Evolutionary conservation across 1,140 invertebrate species (phyloP), one percentile per base, ranked within the genome.

Genomic region (Cephus cinctus): DNA sequence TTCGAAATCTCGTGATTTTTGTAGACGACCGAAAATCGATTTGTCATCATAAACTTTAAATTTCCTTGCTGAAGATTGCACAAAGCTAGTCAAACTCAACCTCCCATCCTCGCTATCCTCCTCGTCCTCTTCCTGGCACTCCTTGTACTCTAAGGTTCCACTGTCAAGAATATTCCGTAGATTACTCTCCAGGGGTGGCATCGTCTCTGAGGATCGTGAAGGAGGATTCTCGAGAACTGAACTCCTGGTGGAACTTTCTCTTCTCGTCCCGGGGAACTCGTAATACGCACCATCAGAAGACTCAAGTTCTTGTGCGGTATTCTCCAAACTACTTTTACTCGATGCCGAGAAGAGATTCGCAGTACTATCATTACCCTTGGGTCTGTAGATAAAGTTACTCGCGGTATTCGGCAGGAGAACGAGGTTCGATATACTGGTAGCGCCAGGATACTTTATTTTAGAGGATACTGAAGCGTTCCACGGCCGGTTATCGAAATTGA

Each of bases 321-420:
- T 19, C 2, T 53, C 50, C 31, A 54, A 41, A 27, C 50, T 55
- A 22, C 34, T 32, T 36, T 53, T 59, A 27, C 45, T 54, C 1
- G 47, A 52, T 14, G 42, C 31, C 5, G 63, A 56, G 32, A 67
- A 69, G 3, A 73, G 31, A 51, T 72, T 73, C 5, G 59, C 48
- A 3, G 48, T 63, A 11, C 71, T 71, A 31, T 68, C 56, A 19
- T 70, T 68, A 5, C 45, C 31, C 3, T 45, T 54, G 0, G 68
- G 57, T 4, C 56, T 63, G 8, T 66, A 73, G 6, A 58, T 46
- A 20, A 71, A 73, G 36, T 71, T 73, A 43, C 68, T 73, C n/a
- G 69, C 68, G 2, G 69, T 69, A 21, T 52, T 63, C 0, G 63
- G 54, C 1, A 59, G 59, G 1, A 67, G 22, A 5, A 65, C 22